Base-by-base conservation (phyloP, 2,113 vertebrate species). In the Xenopus tropicalis region DNA sequence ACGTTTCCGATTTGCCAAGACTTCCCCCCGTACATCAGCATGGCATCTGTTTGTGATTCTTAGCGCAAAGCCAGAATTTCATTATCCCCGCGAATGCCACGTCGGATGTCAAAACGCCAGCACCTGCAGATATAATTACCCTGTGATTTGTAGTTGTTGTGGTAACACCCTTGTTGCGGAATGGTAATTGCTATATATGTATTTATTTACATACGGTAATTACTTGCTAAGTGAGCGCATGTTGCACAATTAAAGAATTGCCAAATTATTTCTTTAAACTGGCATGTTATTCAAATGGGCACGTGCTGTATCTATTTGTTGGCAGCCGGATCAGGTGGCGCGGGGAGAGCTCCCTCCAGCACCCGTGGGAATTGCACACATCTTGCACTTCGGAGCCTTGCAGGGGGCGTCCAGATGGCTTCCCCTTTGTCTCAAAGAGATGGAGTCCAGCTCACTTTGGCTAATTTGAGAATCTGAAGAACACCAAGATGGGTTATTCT, bases 141-240 rank as follows among this genome's bases (percentile, higher is more conserved):
- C 21, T 54, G 69, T 71, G 73, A 22, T 63, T 52, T 76, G 66
- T 63, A 69, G 59, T 58, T 76, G 73, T 42, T 76, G 43, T 76
- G 73, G 73, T 69, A 76, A 76, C 73, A 76, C 73, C 37, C 59
- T 69, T 11, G 17, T 69, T 63, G 73, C 66, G 73, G 73, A 19
- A 63, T 42, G 46, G 46, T 63, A 76, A 76, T 76, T 66, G 62
- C 65, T 37, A 66, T 74, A 76, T 76, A 76, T 44, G 66, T 76
- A 76, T 76, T 43, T 76, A 76, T 76, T 76, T 76, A 69, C 73
- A 76, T 62, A 14, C 73, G 58, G 73, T 76, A 76, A 76, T 76
- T 61, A 56, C 73, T 54, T 69, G 73, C 73, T 76, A 76, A 76
- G 66, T 76, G 61, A 76, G 46, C 23, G 14, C 66, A 56, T 58